Base-by-base conservation (phyloP, 2,888 invertebrate genomes). In the Mystacides longicornis region DNA sequence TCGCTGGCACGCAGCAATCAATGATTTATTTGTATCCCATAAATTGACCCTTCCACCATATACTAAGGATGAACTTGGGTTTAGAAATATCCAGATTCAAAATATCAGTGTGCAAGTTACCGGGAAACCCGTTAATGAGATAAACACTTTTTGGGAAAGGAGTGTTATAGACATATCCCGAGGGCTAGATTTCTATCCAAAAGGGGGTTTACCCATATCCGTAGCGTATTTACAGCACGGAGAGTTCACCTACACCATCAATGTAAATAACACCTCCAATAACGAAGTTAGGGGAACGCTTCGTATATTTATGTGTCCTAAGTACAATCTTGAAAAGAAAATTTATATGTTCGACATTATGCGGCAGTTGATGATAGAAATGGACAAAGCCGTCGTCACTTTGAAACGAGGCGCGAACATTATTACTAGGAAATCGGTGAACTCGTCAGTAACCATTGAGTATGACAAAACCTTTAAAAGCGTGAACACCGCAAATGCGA, bases 371-470 rank as follows among this genome's bases (percentile, higher is more conserved):
- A 67, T 68, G 64, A 67, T 69, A 43, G 72, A 72, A 61, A 63
- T 71, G 57, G 65, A 58, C 52, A 61, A 47, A 61, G 70, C 60
- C 58, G 50, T 60, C 3, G 54, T 62, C 11, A 54, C 20, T 22
- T 45, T 91, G 54, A 76, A 76, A 45, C 79, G 84, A 1, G 89
- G 89, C 3, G 72, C 73, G 59, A 89, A 86, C 66, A 80, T 77
- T 0, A 76, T 92, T 51, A 78, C 77, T 0, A 82, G 87, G 14
- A 69, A 72, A 21, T 89, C 89, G 3, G 68, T 71, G 0, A 82
- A 88, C 50, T 91, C 92, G 0, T 84, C 88, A 0, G 84, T 93
- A 11, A 91, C 90, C 9, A 87, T 90, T 65, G 89, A 90, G 0
- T 89, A 86, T 68, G 89, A 89, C 67, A 77, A 85, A 55, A 89